These are phyloP conservation scores for Xiphophorus maculatus DNA, from an alignment of 2,113 vertebrate species.

Conservation along the genomic window DNA sequence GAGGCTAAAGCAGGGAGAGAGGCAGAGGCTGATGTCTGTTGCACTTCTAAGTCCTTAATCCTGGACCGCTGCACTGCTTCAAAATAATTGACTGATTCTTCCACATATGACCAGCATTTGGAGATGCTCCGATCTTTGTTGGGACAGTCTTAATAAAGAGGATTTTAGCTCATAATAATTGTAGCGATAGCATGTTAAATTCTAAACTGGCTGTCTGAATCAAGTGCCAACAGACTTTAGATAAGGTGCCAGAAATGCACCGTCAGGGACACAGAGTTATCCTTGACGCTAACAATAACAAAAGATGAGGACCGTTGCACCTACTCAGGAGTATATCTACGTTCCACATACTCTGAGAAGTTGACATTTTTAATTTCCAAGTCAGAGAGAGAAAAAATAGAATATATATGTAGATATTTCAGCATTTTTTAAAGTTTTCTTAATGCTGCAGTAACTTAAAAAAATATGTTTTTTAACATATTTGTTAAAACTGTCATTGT, in stretches of 20 bases:
- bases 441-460: too few relatives aligned
- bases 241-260: conserved; percentile 27
- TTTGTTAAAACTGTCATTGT: too few relatives aligned
- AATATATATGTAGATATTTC: neutral
- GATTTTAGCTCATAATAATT: conserved; percentile 20
- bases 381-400: neutral
- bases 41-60: conserved; percentile 69
- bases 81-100: conserved; percentile 72
- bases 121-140: conserved; percentile 41
- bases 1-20: conserved; percentile 32
- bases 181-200: neutral
- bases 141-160: conserved; percentile 28
- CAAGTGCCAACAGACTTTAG: neutral
- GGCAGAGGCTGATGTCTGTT: conserved; percentile 36
- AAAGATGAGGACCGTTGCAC: conserved; percentile 53
- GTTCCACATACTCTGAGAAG: neutral
- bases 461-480: too few relatives aligned
- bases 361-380: neutral
- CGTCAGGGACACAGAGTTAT: conserved; percentile 30
- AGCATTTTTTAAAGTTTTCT: too few relatives aligned
- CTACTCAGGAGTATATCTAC: conserved; percentile 29
- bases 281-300: conserved; percentile 13
- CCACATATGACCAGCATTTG: conserved; percentile 55
- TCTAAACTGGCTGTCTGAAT: conserved; percentile 14
- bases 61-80: conserved; percentile 47